These are phyloP conservation scores for Pseudomyrmex dendroicus DNA, from an alignment of 1,140 invertebrate genomes.

Conservation along the genomic window DNA sequence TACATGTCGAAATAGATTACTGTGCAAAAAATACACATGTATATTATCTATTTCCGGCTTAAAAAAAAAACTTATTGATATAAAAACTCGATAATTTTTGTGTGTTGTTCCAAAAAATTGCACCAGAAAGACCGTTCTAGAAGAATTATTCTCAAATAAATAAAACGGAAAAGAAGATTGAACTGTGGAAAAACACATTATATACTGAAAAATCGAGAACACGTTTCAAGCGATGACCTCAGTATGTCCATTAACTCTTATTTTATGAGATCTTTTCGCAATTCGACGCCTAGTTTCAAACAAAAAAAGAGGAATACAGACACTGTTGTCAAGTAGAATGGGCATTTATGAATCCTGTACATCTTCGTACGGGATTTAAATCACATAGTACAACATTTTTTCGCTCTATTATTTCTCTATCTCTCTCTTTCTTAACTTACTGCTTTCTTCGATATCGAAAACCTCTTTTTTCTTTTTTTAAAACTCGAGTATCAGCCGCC, in stretches of 20 bases:
- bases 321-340: background rate
- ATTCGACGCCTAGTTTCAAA: constrained; percentile 64
- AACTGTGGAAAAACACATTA: background rate
- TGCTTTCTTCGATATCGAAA: constrained; percentile 10
- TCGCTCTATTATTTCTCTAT: constrained; percentile 13
- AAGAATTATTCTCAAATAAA: background rate
- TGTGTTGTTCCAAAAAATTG: background rate
- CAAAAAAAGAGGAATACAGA: constrained; percentile 1
- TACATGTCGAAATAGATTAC: too few species aligned
- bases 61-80: too few species aligned
- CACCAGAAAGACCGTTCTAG: background rate
- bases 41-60: too few species aligned
- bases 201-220: background rate
- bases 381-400: constrained; percentile 42
- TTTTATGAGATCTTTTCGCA: constrained; percentile 65
- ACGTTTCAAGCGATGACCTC: constrained; percentile 25
- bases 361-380: constrained; percentile 54
- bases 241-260: constrained; percentile 59
- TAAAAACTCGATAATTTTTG: too few species aligned
- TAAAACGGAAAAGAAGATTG: background rate
- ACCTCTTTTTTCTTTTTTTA: constrained; percentile 36
- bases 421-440: background rate
- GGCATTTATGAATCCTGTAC: too few species aligned
- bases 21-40: too few species aligned
- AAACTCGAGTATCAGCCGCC: constrained; percentile 76